These are phyloP conservation scores for Chrysomela aeneicollis DNA, from an alignment of 2,888 invertebrate species.

Conservation along the genomic window DNA sequence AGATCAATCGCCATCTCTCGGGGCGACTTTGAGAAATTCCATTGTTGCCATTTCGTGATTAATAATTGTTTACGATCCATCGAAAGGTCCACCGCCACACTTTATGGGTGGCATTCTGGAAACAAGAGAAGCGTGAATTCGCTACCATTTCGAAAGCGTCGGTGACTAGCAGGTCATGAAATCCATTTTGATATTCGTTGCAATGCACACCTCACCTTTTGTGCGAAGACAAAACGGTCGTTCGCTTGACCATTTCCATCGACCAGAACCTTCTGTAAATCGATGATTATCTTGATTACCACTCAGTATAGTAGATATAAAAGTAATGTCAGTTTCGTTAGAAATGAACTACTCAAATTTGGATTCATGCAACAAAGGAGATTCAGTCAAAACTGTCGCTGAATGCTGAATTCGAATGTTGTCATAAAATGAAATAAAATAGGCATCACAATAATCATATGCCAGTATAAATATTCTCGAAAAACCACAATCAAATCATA, in stretches of 20 bases:
- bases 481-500: too few relatives aligned
- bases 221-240: neutral
- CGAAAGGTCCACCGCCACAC: conserved; percentile 1
- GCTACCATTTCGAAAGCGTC: conserved; percentile 5
- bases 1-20: neutral
- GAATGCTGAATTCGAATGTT: too few relatives aligned
- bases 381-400: too few relatives aligned
- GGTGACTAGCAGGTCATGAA: neutral
- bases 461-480: too few relatives aligned
- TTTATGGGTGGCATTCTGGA: conserved; percentile 3
- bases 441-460: too few relatives aligned
- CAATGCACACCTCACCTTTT: neutral
- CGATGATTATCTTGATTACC: too few relatives aligned
- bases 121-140: conserved; percentile 5
- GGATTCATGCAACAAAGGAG: too few relatives aligned
- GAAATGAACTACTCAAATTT: too few relatives aligned
- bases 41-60: conserved; percentile 2
- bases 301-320: too few relatives aligned
- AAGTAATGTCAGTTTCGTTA: too few relatives aligned
- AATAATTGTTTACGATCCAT: neutral
- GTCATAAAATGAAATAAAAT: too few relatives aligned
- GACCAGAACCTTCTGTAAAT: neutral
- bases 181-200: neutral
- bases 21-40: neutral
- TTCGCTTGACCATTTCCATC: neutral